These are phyloP conservation scores for Ctenomys sociabilis DNA, from an alignment of 2,113 vertebrate species.

Conservation along the genomic window DNA sequence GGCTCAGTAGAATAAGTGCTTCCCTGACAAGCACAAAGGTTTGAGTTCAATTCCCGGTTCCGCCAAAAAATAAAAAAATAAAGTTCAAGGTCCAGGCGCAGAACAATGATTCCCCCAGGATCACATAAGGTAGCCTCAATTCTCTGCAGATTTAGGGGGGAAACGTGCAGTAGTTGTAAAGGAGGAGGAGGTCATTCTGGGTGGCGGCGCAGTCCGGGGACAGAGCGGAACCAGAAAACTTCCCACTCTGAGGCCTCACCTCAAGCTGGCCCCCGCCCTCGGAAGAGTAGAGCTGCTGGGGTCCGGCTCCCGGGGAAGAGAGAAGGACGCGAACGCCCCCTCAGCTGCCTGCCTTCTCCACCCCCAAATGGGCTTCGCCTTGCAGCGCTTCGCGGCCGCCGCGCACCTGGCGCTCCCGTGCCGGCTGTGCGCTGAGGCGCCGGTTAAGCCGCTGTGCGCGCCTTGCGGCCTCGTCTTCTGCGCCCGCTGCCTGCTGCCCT, in stretches of 20 bases:
- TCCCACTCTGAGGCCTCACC: slow-evolving; percentile 57
- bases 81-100: neutral
- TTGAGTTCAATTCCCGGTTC: no score
- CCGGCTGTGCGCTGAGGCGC: slow-evolving; percentile 81
- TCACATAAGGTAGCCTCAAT: neutral
- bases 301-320: neutral
- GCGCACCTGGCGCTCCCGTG: slow-evolving; percentile 81
- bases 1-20: no score
- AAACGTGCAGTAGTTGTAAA: neutral
- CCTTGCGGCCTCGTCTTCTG: slow-evolving; percentile 86
- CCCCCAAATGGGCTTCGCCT: slow-evolving; percentile 82
- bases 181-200: neutral
- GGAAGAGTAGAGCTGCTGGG: neutral
- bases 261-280: neutral
- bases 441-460: slow-evolving; percentile 83
- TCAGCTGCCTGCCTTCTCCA: accelerated
- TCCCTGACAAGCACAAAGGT: no score
- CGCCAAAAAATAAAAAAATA: no score
- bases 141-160: neutral
- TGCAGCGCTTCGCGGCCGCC: slow-evolving; percentile 78
- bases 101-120: neutral
- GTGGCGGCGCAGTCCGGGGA: slow-evolving; percentile 13
- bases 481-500: slow-evolving; percentile 84
- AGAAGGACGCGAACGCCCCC: neutral
- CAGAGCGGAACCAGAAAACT: slow-evolving; percentile 61